Evolutionary conservation across 2,113 vertebrate species (phyloP).

Genomic region (Ceyx margarethae): DNA sequence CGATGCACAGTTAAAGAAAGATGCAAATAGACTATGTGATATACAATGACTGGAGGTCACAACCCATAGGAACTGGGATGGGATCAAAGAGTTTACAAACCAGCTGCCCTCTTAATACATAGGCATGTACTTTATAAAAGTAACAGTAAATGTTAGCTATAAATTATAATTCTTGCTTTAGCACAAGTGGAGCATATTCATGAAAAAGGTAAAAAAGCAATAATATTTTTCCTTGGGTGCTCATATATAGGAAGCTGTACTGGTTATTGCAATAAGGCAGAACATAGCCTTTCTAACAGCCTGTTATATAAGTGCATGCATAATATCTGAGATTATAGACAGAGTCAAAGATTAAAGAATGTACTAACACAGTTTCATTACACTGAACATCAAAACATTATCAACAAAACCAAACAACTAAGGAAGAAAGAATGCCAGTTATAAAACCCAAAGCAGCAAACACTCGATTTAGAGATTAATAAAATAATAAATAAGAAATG

Average conservation of each 20-base stretch:
- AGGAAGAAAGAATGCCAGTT: neutral
- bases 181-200: neutral
- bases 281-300: neutral
- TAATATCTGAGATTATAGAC: constrained; percentile 8
- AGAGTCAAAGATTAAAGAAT: constrained; percentile 29
- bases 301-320: neutral
- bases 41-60: neutral
- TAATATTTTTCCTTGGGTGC: neutral
- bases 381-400: constrained; percentile 15
- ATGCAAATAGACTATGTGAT: neutral
- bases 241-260: neutral
- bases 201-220: neutral
- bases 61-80: neutral
- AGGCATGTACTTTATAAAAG: neutral
- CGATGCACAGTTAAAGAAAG: neutral
- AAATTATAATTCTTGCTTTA: neutral
- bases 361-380: neutral
- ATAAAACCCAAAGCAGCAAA: neutral
- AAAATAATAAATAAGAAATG: neutral
- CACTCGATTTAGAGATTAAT: neutral
- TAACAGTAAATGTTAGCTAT: neutral
- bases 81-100: neutral
- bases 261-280: neutral
- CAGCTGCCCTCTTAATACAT: neutral
- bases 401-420: constrained; percentile 14